Evolutionary conservation across 2,888 invertebrate genomes (phyloP).

Genomic region (Galerucella pusilla): DNA sequence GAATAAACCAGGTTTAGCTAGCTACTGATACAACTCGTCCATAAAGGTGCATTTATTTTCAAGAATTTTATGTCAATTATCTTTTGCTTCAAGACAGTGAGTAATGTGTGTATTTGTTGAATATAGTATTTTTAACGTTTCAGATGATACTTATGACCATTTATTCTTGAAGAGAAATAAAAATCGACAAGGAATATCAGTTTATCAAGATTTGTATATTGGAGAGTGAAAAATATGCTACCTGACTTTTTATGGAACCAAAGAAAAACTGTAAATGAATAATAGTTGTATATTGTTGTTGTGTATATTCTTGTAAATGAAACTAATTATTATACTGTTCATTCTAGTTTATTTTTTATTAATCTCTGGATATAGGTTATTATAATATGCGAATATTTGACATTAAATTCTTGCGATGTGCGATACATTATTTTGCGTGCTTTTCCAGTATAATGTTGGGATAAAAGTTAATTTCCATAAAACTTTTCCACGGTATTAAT

Average conservation of each 20-base stretch:
- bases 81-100: too few relatives aligned
- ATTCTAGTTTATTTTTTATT: neutral
- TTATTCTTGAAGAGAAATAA: constrained; percentile 66
- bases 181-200: constrained; percentile 47
- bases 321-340: neutral
- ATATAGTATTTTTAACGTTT: constrained; percentile 45
- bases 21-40: too few relatives aligned
- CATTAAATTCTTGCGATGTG: neutral
- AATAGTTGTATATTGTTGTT: neutral
- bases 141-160: constrained; percentile 73
- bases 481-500: too few relatives aligned
- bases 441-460: too few relatives aligned
- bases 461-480: too few relatives aligned
- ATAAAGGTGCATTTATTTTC: too few relatives aligned
- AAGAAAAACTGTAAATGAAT: neutral
- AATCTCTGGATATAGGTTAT: neutral
- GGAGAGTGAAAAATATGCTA: constrained; percentile 27
- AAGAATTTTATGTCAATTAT: too few relatives aligned
- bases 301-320: constrained; percentile 7
- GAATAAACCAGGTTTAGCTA: too few relatives aligned
- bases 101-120: too few relatives aligned
- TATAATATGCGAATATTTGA: neutral
- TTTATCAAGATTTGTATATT: constrained; percentile 33
- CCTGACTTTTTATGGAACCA: constrained; percentile 4
- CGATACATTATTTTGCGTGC: neutral